These are phyloP conservation scores for Lutjanus argentimaculatus DNA, from an alignment of 2,797 vertebrate genomes.

Conservation along the genomic window DNA sequence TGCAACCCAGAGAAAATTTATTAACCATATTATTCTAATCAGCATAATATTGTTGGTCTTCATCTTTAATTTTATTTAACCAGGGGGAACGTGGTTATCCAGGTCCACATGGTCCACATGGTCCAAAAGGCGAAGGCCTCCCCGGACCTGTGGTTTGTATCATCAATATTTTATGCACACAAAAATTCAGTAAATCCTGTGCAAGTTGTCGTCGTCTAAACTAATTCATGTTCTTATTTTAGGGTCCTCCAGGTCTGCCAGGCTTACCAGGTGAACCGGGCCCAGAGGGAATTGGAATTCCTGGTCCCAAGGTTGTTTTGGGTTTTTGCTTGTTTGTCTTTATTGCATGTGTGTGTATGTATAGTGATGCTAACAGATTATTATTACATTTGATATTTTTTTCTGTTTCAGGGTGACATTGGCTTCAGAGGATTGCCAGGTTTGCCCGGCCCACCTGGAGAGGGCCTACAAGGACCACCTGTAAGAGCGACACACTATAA, in stretches of 20 bases:
- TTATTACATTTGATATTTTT: conserved; percentile 22
- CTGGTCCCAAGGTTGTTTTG: conserved; percentile 90
- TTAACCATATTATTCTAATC: neutral
- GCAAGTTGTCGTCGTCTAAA: conserved; percentile 1
- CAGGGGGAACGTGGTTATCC: conserved; percentile 90
- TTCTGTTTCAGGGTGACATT: conserved; percentile 88
- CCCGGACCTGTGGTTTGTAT: conserved; percentile 89
- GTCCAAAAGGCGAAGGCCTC: conserved; percentile 91
- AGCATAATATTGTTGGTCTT: neutral
- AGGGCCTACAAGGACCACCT: conserved; percentile 90
- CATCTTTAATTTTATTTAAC: conserved; percentile 38
- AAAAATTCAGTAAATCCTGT: neutral
- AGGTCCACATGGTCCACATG: conserved; percentile 87
- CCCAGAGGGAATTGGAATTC: conserved; percentile 89
- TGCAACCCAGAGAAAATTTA: neutral
- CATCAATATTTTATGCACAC: neutral
- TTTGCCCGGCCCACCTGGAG: conserved; percentile 89
- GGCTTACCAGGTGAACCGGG: conserved; percentile 90
- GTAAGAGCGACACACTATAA: conserved; percentile 80
- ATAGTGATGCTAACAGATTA: neutral
- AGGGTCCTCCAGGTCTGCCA: conserved; percentile 90
- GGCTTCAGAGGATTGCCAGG: conserved; percentile 91
- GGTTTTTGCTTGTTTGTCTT: neutral
- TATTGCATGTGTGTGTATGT: neutral
- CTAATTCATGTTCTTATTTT: conserved; percentile 25